A percentile compares a stretch with the other conserved stretches of the same genome.
These are phyloP conservation scores for Lasioglossum figueresi DNA, from an alignment of 2,888 invertebrate genomes.

Conservation along the genomic window DNA sequence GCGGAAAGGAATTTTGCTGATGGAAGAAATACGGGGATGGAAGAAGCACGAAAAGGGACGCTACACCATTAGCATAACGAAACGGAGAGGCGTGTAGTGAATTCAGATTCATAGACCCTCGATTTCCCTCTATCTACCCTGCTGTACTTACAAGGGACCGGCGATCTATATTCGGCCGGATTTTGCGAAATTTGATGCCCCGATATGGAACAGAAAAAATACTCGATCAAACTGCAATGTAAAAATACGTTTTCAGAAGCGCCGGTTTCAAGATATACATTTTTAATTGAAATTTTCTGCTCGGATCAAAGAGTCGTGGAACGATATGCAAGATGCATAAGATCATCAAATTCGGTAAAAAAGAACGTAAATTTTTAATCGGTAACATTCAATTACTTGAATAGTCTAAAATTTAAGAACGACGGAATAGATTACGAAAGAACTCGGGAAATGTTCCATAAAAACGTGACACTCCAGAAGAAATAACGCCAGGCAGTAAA, in stretches of 20 bases:
- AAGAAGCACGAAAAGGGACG: slow-evolving; percentile 57
- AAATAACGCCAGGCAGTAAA: not conserved
- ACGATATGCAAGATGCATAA: not conserved
- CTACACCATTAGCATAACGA: slow-evolving; percentile 72
- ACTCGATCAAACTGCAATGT: not conserved
- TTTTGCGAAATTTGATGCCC: not conserved
- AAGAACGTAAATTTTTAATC: not conserved
- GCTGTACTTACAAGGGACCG: slow-evolving; percentile 40
- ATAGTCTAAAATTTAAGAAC: not conserved
- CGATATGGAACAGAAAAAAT: not conserved
- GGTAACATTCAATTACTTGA: not conserved
- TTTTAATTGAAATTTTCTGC: too few relatives aligned
- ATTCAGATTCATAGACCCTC: slow-evolving; percentile 56
- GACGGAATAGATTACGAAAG: not conserved
- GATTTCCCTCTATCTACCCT: slow-evolving; percentile 31
- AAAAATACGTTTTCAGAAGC: not conserved
- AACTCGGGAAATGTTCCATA: not conserved
- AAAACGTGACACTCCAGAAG: not conserved
- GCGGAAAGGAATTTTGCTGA: slow-evolving; percentile 1
- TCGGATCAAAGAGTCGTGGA: too few relatives aligned
- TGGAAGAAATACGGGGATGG: slow-evolving; percentile 58
- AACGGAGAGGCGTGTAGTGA: slow-evolving; percentile 68
- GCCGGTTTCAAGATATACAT: too few relatives aligned
- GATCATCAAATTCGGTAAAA: not conserved
- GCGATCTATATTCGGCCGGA: not conserved